Evolutionary conservation across 1,140 invertebrate species (phyloP).

Genomic region (Solenopsis invicta): DNA sequence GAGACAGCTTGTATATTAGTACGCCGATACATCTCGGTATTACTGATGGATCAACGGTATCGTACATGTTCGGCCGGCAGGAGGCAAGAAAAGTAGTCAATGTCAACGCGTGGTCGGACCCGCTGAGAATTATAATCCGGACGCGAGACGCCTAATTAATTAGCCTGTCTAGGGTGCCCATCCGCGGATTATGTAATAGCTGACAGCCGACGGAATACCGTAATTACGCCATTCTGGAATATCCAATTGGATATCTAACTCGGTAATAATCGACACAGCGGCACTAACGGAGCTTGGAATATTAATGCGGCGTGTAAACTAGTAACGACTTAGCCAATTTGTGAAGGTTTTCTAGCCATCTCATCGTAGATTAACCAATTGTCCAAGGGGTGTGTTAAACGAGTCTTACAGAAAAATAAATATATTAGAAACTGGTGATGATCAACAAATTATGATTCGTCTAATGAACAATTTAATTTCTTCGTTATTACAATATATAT

Average conservation of each 20-base stretch:
- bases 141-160: constrained; percentile 69
- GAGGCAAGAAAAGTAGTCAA: constrained; percentile 63
- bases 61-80: not conserved
- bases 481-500: not conserved
- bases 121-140: constrained; percentile 52
- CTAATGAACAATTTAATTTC: not conserved
- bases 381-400: too few relatives aligned
- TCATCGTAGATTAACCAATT: constrained; percentile 3
- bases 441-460: not conserved
- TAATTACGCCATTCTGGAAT: constrained; percentile 79
- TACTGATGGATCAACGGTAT: not conserved
- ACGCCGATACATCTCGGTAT: not conserved
- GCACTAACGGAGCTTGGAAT: constrained; percentile 78
- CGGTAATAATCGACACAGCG: constrained; percentile 79
- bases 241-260: constrained; percentile 80
- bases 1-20: not conserved
- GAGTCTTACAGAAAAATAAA: not conserved
- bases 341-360: constrained; percentile 18
- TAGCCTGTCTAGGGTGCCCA: constrained; percentile 58
- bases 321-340: constrained; percentile 42
- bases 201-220: constrained; percentile 71
- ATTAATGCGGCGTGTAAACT: constrained; percentile 77
- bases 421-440: not conserved
- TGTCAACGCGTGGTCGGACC: constrained; percentile 51
- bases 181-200: constrained; percentile 72